phyloP scores from a whole-genome alignment of 2,113 vertebrate species.

The Brienomyrus longianalis region DNA sequence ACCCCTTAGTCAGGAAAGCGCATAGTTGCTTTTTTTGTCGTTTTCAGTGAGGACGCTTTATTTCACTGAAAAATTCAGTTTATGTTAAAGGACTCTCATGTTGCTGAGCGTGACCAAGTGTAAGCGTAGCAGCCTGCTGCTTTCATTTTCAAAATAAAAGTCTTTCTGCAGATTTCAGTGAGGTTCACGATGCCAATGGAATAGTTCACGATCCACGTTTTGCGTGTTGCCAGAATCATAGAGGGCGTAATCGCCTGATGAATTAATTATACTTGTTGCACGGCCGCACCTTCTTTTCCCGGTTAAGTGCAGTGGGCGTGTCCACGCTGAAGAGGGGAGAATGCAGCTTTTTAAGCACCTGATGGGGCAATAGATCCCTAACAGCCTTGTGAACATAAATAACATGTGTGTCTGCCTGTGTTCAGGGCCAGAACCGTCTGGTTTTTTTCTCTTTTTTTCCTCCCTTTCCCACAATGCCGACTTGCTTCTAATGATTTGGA shows the following conservation, averaged over 20 bases:
- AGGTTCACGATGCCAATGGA: background rate
- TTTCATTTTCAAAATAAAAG: background rate
- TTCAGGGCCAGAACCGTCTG: background rate
- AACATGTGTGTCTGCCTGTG: background rate
- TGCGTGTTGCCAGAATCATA: background rate
- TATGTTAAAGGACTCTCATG: too few relatives aligned
- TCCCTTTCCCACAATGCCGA: constrained; percentile 13
- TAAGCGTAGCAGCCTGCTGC: background rate
- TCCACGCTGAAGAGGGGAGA: background rate
- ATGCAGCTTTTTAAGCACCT: background rate
- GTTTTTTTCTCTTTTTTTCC: background rate
- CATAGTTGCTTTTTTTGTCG: background rate
- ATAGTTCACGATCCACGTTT: background rate
- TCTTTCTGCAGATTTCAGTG: background rate
- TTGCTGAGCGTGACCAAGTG: too few relatives aligned
- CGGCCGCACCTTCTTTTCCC: background rate
- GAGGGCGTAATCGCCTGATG: background rate
- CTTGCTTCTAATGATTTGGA: constrained; percentile 26
- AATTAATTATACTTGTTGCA: background rate
- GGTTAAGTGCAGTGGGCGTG: background rate
- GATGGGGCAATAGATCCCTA: background rate
- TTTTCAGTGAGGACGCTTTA: background rate
- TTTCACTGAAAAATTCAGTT: too few relatives aligned
- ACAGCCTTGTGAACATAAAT: background rate
- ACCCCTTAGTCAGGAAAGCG: background rate